These are phyloP conservation scores for Corythornis madagascariensis DNA, from an alignment of 2,113 vertebrate species.

Conservation along the genomic window DNA sequence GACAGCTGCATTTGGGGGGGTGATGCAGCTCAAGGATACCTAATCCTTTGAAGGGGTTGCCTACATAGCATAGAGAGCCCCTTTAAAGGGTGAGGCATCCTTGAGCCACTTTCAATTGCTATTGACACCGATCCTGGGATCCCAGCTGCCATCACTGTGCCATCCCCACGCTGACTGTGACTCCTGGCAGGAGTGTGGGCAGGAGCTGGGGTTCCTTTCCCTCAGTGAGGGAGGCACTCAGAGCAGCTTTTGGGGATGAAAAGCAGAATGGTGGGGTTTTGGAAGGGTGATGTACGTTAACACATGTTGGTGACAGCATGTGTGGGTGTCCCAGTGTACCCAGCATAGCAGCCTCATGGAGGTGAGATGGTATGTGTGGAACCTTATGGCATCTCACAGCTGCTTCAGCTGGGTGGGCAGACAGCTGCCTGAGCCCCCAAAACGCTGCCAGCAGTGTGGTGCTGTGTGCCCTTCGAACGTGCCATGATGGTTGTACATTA, in stretches of 20 bases:
- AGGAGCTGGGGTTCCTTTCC: background rate
- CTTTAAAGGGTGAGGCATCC: background rate
- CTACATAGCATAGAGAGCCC: background rate
- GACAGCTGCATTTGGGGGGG: background rate
- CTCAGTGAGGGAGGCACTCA: fast-evolving
- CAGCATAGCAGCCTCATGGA: fast-evolving
- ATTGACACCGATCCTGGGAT: fast-evolving
- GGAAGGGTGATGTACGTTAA: fast-evolving
- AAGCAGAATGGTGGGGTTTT: background rate
- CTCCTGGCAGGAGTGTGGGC: background rate
- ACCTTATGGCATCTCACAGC: background rate
- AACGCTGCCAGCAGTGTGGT: background rate
- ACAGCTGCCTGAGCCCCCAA: background rate
- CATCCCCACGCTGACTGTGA: background rate
- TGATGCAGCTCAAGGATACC: background rate
- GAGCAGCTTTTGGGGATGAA: background rate
- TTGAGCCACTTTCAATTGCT: background rate
- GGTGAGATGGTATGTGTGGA: background rate
- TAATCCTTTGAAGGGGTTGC: background rate
- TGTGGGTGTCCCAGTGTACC: fast-evolving
- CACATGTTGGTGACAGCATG: background rate
- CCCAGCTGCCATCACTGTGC: background rate
- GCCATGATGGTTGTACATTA: background rate
- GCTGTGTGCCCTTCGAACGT: background rate
- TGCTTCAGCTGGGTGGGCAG: background rate